Evolutionary conservation across 2,113 vertebrate genomes (phyloP).

Genomic region (Colinus virginianus): DNA sequence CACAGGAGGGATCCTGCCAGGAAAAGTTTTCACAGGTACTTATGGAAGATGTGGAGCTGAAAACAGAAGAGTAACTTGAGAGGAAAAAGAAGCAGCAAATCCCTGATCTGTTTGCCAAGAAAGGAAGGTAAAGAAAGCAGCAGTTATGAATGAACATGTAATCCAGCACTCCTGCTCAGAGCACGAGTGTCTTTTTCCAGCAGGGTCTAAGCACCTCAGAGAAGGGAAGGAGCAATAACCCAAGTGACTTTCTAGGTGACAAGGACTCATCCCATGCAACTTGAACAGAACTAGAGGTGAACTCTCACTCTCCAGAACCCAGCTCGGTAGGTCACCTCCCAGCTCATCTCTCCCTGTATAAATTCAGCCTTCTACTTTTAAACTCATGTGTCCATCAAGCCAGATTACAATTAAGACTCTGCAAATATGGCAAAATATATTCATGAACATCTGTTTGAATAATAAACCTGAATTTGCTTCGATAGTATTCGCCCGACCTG

Average conservation of each 20-base stretch:
- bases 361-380: constrained; percentile 15
- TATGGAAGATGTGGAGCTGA: neutral
- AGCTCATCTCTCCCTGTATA: neutral
- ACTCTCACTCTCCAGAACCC: neutral
- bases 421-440: constrained; percentile 45
- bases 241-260: neutral
- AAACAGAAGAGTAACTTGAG: neutral
- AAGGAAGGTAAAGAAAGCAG: neutral
- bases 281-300: neutral
- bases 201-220: neutral
- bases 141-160: neutral
- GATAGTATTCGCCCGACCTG: neutral
- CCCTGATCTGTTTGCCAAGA: neutral
- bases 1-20: neutral
- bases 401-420: constrained; percentile 43
- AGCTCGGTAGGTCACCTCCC: neutral
- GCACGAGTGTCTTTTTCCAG: neutral
- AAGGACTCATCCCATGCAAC: neutral
- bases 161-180: neutral
- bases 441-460: constrained; percentile 62
- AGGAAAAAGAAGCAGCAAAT: neutral
- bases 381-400: constrained; percentile 22
- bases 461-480: constrained; percentile 5
- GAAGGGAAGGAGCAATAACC: neutral
- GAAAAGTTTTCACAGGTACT: neutral